Conservation (phyloP, 2,797 vertebrate species). For the Gallinago solitaria region DNA sequence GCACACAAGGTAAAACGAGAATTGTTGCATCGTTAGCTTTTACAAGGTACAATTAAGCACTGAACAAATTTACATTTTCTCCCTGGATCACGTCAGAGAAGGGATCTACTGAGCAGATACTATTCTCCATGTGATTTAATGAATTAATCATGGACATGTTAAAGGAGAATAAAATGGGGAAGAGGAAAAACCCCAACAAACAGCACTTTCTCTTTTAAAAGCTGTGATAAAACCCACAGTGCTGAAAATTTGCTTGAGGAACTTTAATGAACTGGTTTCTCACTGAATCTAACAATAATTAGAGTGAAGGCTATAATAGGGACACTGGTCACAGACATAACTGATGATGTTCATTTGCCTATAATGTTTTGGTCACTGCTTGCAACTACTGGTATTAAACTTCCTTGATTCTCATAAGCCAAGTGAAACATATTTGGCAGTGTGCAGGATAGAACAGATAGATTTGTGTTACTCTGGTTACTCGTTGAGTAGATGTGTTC, state of each 20-base stretch:
- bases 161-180: neutral
- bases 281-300: neutral
- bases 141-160: neutral
- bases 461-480: neutral
- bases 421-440: neutral
- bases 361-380: neutral
- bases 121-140: neutral
- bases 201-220: conserved; percentile 13
- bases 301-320: neutral
- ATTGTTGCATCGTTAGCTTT: neutral
- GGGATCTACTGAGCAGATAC: neutral
- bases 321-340: neutral
- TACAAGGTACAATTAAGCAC: neutral
- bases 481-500: neutral
- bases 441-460: neutral
- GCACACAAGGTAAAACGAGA: neutral
- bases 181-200: neutral
- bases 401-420: conserved; percentile 68
- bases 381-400: conserved; percentile 52
- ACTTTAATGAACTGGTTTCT: neutral
- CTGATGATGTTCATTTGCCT: neutral
- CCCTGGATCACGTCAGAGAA: neutral
- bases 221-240: conserved; percentile 15
- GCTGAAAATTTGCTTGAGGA: conserved; percentile 50
- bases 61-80: neutral